Base-by-base conservation (phyloP, 2,888 invertebrate species). In the Lasioglossum oenotherae region DNA sequence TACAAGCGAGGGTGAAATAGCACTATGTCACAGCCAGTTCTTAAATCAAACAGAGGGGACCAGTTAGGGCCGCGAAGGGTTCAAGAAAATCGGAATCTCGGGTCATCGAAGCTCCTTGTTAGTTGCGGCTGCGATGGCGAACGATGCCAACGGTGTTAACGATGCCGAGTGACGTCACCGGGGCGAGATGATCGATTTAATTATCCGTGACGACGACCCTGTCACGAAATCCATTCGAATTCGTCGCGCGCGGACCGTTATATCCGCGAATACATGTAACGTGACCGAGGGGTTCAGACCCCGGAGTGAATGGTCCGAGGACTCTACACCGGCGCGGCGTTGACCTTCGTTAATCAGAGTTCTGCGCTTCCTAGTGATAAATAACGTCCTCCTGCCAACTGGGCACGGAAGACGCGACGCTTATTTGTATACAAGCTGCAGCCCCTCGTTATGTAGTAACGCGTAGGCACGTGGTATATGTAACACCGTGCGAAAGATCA, bases 321-420 rank as follows among this genome's bases (percentile, higher is more conserved):
- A 85, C 85, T 88, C 89, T 84, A 79, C 85, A 73, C 87, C 90
- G 87, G 90, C 87, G 89, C 90, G 87, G 90, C 87, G 89, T 92
- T 93, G 94, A 93, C 94, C 94, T 94, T 94, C 94, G 93, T 94
- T 94, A 94, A 94, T 94, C 93, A 94, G 93, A 90, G 90, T 91
- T 89, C 87, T 90, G 89, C 91, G 92, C 93, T 94, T 94, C 94
- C 94, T 94, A 94, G 94, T 93, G 93, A 94, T 94, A 94, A 94
- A 94, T 94, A 93, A 94, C 92, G 87, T 89, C 89, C 87, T 71
- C 86, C 90, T 92, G 93, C 89, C 91, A 89, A 85, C 90, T 53
- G 81, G 78, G 88, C 89, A 84, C 88, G 89, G 91, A 87, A 90
- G 90, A 91, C 91, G 92, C 92, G 92, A 91, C 88, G 91, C 89